Conservation (phyloP, 1,140 invertebrate species). For the Agrypnia vestita region DNA sequence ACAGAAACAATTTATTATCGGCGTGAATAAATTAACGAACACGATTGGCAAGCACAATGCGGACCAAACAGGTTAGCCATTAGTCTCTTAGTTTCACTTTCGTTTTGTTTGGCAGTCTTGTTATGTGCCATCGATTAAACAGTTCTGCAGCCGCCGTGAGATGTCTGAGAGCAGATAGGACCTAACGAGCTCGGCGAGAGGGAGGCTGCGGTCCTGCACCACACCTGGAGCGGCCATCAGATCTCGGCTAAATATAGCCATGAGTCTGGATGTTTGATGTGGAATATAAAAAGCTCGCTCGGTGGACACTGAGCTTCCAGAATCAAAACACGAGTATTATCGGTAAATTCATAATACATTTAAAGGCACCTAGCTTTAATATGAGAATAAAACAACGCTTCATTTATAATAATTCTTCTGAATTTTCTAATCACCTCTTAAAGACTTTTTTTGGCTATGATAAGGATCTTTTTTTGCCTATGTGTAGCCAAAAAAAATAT, state of each 20-base stretch:
- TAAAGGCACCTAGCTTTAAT: too few relatives aligned
- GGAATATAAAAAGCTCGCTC: too few relatives aligned
- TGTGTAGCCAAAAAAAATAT: too few relatives aligned
- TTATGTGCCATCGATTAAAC: conserved; percentile 26
- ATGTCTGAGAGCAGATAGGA: conserved; percentile 22
- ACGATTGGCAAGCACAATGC: background rate
- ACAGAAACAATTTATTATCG: background rate
- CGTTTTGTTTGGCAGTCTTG: conserved; percentile 14
- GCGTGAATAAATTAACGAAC: conserved; percentile 24
- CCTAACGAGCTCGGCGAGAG: background rate
- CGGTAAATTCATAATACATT: too few relatives aligned
- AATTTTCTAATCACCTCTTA: too few relatives aligned
- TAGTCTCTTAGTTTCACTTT: conserved; percentile 30
- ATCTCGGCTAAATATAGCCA: conserved; percentile 24
- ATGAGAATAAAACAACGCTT: too few relatives aligned
- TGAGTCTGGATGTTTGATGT: background rate
- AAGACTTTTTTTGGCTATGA: too few relatives aligned
- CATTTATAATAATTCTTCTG: too few relatives aligned
- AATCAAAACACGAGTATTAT: too few relatives aligned
- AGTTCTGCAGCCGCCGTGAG: conserved; percentile 9
- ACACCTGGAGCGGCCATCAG: conserved; percentile 23
- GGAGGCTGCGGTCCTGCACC: background rate
- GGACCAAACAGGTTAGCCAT: conserved; percentile 10
- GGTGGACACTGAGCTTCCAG: too few relatives aligned
- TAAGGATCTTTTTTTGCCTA: too few relatives aligned